phyloP scores from a whole-genome alignment of 2,888 invertebrate genomes.

The Ecliptopera silaceata region DNA sequence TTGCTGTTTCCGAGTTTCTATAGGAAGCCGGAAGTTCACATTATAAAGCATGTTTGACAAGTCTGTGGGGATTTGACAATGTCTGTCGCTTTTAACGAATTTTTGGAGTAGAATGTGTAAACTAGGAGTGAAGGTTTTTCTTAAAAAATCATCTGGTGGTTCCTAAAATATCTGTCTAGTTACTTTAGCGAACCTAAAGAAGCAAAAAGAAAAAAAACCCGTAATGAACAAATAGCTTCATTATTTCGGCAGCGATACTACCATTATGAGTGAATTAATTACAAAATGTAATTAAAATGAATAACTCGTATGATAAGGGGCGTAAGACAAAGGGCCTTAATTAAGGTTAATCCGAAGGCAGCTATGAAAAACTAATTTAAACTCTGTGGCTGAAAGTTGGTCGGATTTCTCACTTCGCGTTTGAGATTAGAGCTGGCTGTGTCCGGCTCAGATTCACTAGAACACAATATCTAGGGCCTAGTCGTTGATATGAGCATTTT shows the following conservation, averaged over 20 bases:
- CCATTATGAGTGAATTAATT: slow-evolving; percentile 67
- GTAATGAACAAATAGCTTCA: slow-evolving; percentile 40
- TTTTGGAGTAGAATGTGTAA: too few relatives aligned
- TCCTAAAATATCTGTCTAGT: too few relatives aligned
- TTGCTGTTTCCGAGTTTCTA: slow-evolving; percentile 48
- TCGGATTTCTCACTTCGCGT: slow-evolving; percentile 18
- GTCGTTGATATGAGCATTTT: too few relatives aligned
- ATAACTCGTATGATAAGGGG: slow-evolving; percentile 56
- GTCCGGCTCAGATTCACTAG: not conserved
- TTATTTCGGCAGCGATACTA: slow-evolving; percentile 37
- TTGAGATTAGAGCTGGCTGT: not conserved
- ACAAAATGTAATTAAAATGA: slow-evolving; percentile 70
- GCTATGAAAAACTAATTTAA: slow-evolving; percentile 48
- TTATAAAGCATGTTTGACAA: slow-evolving; percentile 47
- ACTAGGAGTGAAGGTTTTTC: too few relatives aligned
- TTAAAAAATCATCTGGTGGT: too few relatives aligned
- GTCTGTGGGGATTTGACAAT: not conserved
- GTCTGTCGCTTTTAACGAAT: too few relatives aligned
- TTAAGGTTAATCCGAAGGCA: slow-evolving; percentile 50
- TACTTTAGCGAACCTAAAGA: too few relatives aligned
- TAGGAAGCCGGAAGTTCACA: slow-evolving; percentile 51
- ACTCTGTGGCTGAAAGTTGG: slow-evolving; percentile 30
- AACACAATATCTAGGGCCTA: too few relatives aligned
- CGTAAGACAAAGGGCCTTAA: slow-evolving; percentile 40
- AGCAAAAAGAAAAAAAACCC: not conserved